Base-by-base conservation (phyloP, 2,113 vertebrate genomes). In the Oxygymnocypris stewartii region DNA sequence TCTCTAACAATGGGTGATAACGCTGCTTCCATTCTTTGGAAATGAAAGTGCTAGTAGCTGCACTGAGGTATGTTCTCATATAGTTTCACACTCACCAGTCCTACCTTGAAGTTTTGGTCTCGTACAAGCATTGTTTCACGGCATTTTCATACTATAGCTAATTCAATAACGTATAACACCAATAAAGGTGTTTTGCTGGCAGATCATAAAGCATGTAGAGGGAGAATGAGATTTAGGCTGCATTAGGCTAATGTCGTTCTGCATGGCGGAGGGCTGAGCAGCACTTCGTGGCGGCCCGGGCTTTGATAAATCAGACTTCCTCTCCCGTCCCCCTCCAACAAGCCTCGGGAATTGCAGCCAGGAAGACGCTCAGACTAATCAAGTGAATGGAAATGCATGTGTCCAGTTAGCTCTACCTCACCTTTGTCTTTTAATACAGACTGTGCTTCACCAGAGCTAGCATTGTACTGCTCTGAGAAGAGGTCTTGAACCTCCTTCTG, bases 1-100 rank as follows among this genome's bases (percentile, higher is more conserved):
- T 85, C 59, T 88, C 10, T 54, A 92, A 87, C 87, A 84, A 89
- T 90, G 87, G 88, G 77, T 89, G 89, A 89, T 90, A 92, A 74
- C 4, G 2, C 42, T 9, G 49, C 31, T n/a, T 18, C 23, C 57
- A 42, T 49, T 89, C 90, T 77, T 88, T 82, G 87, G 57, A 91
- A 91, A 92, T 76, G 63, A 69, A 61, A 51, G 51, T 57, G 49
- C 47, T 71, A 49, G 47, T 6, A 54, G 25, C 49, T 37, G 61
- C n/a, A 83, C 13, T 9, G 23, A 80, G 37, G 13, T 80, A 63
- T 65, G 61, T 16, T 49, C 42, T 49, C 44, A 18, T 42, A 28
- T 61, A 42, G 35, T 61, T 80, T 67, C 40, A 51, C 3, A 71
- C 59, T 44, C n/a, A 47, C 79, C 20, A 63, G n/a, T 82, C 44